Evolutionary conservation across 1,140 invertebrate species (phyloP), one percentile per base, ranked within the genome.

Genomic region (Drosophila sucinea): DNA sequence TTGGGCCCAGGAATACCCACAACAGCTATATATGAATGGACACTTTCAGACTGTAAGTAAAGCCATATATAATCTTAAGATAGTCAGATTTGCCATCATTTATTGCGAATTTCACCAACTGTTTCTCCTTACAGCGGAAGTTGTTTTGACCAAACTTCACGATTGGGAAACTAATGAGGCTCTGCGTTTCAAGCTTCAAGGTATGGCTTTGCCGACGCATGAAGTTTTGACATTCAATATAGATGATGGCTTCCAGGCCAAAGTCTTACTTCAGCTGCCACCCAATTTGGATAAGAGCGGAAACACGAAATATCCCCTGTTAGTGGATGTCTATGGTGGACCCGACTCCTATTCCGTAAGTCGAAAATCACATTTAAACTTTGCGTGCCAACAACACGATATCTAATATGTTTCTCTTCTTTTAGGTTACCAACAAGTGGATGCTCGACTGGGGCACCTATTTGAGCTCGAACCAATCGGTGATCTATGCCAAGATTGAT

Each of bases 241-340:
- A 23, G 83, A 90, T 8, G 79, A 77, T 35, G 84, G 84, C 38
- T 92, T 90, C 58, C 86, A 81, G 63, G 91, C 91, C 4, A 86
- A 91, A 69, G 91, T 91, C 27, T 63, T 90, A 40, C 91, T 98
- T n/a, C 94, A 95, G 81, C 91, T 97, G 60, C 97, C 97, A 1
- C 96, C 96, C 0, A 94, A 95, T 58, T 92, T 96, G 8, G 95
- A 97, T 91, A 93, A 94, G 5, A 93, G 90, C 67, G 95, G 95
- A 30, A 92, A 93, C 3, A 94, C 92, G 41, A 94, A 92, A 1
- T 99, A 98, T 92, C 98, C 98, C 0, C 94, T 98, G 93, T 92
- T 98, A 0, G 95, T 97, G 70, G 95, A 97, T 87, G 97, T 98
- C 94, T 94, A 99, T 92, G 97, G 96, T 7, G 98, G 98, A 30